Conservation (phyloP, 2,888 invertebrate genomes). For the Allacma fusca region DNA sequence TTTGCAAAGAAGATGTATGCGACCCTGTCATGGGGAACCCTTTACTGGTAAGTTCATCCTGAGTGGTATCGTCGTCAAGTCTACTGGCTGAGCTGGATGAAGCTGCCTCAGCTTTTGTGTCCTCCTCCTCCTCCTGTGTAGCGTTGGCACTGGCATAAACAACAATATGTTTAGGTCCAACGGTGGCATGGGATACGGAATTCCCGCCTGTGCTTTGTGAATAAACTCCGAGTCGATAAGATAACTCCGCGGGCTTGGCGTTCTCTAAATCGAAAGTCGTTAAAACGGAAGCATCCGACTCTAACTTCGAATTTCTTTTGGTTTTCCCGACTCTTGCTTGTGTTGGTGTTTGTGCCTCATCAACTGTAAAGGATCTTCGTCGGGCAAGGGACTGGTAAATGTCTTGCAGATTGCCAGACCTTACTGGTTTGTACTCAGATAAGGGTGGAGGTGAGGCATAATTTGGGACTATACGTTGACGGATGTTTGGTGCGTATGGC, state of each 20-base stretch:
- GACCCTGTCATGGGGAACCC: background rate
- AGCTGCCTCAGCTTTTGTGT: background rate
- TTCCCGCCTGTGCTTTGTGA: conserved; percentile 19
- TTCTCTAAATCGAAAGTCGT: conserved; percentile 19
- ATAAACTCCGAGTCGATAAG: conserved; percentile 40
- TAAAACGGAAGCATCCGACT: background rate
- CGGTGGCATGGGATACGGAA: conserved; percentile 29
- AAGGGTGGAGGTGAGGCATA: conserved; percentile 30
- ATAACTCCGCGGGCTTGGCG: background rate
- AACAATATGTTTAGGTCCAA: conserved; percentile 39
- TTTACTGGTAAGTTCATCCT: background rate
- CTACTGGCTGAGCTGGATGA: too few species aligned
- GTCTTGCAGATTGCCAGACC: conserved; percentile 3
- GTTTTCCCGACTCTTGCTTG: too few species aligned
- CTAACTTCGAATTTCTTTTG: too few species aligned
- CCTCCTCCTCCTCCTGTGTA: too few species aligned
- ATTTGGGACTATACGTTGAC: conserved; percentile 16
- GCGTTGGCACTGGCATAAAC: conserved; percentile 29
- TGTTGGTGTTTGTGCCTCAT: too few species aligned
- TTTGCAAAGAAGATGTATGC: background rate
- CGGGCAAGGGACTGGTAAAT: background rate
- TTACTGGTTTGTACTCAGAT: conserved; percentile 23
- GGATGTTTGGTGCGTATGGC: conserved; percentile 8
- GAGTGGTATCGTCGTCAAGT: background rate
- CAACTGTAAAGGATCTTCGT: background rate